Base-by-base conservation (phyloP, 2,888 invertebrate species). In the Meiosimyza decipiens region DNA sequence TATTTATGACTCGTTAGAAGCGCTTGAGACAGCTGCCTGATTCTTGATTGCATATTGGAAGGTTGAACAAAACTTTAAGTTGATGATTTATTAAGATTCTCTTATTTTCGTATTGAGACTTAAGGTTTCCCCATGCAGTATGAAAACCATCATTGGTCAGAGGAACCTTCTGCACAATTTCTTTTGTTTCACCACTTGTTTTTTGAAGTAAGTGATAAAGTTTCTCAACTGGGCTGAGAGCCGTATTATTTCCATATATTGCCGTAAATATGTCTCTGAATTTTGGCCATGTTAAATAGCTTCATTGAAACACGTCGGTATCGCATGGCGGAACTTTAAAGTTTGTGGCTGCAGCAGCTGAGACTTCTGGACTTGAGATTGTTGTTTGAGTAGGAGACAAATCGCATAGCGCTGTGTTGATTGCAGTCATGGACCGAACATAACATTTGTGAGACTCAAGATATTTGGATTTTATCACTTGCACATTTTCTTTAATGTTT, bases 181-280 rank as follows among this genome's bases (percentile, higher is more conserved):
- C 55, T 15, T 33, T 13, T 22, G 65, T 33, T 50, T 67, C 72
- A 6, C 22, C 49, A 7, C 28, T 7, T 3, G 71, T 66, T 12
- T 66, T 66, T 33, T 66, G 51, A 4, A 51, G 54, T 2, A 72
- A 16, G 49, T 72, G 13, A 13, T 59, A 59, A 1, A 66, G 28
- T 50, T 57, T 71, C 47, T 71, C 55, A 1, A 71, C 71, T n/a
- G 55, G 18, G 50, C 54, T 52, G n/a, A 7, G 15, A 1, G 18
- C 18, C 12, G 57, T 51, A 28, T 71, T 71, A 15, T 57, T 57
- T 1, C 50, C 40, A 40, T 63, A 66, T 16, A 71, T 57, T 3
- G 71, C 59, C 52, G 50, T 65, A 15, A 65, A 71, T 2, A 65
- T 9, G 12, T 71, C 71, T 18, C 65, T 40, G 28, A 71, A 65